These are phyloP conservation scores for Halocynthia aurantium DNA, from an alignment of 23 tunicate species.

Conservation along the genomic window DNA sequence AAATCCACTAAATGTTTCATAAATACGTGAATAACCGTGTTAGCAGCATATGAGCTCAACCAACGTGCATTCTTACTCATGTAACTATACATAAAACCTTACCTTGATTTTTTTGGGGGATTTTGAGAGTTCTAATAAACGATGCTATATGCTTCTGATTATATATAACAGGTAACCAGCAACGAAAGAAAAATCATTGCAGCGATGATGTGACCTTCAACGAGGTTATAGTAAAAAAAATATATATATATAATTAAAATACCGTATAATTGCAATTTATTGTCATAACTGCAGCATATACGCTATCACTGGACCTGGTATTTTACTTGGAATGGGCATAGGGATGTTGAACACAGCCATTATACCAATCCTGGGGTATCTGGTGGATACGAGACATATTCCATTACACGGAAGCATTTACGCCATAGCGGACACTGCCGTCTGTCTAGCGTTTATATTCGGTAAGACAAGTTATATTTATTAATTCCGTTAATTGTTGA, in stretches of 20 bases:
- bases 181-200: too few relatives aligned
- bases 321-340: constrained; percentile 43
- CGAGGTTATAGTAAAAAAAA: too few relatives aligned
- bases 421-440: constrained; percentile 64
- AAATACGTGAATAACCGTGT: too few relatives aligned
- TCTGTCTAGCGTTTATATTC: constrained; percentile 66
- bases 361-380: constrained; percentile 65
- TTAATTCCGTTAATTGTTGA: not conserved
- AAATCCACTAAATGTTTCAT: not conserved
- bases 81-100: not conserved
- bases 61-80: not conserved
- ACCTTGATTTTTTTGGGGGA: too few relatives aligned
- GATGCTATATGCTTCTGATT: too few relatives aligned
- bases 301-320: constrained; percentile 40
- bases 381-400: constrained; percentile 71
- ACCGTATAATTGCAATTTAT: not conserved
- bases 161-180: too few relatives aligned
- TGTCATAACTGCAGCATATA: too few relatives aligned
- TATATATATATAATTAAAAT: not conserved
- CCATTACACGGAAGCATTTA: constrained; percentile 75
- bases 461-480: constrained; percentile 28
- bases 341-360: constrained; percentile 48
- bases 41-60: not conserved
- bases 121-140: too few relatives aligned
- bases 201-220: too few relatives aligned